Percentiles rank a stretch among this genome's conserved stretches.
These are phyloP conservation scores for Acronicta aceris DNA, from an alignment of 2,888 invertebrate genomes.

Conservation along the genomic window DNA sequence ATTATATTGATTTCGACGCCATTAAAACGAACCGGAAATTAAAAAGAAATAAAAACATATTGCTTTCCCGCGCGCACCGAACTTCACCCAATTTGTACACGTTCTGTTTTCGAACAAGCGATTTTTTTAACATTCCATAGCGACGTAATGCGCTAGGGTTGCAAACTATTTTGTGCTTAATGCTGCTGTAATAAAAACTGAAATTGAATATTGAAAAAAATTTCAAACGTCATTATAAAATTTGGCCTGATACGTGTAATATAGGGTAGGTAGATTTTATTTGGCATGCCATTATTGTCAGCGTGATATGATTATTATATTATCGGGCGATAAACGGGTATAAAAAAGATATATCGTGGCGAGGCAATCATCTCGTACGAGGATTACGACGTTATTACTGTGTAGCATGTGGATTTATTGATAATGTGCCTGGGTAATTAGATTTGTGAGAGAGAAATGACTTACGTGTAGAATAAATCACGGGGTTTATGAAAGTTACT, in stretches of 20 bases:
- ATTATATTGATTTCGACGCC: conserved; percentile 89
- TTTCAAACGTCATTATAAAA: conserved; percentile 57
- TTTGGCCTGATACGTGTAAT: conserved; percentile 66
- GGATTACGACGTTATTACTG: conserved; percentile 83
- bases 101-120: conserved; percentile 82
- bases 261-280: conserved; percentile 87
- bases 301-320: conserved; percentile 88
- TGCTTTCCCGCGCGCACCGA: conserved; percentile 86
- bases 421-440: conserved; percentile 75
- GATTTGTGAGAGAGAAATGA: conserved; percentile 56
- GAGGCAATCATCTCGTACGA: conserved; percentile 81
- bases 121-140: conserved; percentile 65
- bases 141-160: conserved; percentile 54
- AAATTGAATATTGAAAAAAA: conserved; percentile 12
- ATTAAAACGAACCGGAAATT: conserved; percentile 88
- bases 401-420: conserved; percentile 84
- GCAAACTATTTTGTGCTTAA: conserved; percentile 56
- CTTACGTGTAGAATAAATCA: conserved; percentile 42
- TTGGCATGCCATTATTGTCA: conserved; percentile 87
- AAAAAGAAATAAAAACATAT: conserved; percentile 89
- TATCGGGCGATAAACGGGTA: conserved; percentile 87
- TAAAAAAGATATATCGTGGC: conserved; percentile 85
- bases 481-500: conserved; percentile 20
- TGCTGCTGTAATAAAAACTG: conserved; percentile 4
- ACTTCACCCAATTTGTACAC: conserved; percentile 87